Conservation (phyloP, 2,797 vertebrate species). For the Dromococcyx pavoninus region DNA sequence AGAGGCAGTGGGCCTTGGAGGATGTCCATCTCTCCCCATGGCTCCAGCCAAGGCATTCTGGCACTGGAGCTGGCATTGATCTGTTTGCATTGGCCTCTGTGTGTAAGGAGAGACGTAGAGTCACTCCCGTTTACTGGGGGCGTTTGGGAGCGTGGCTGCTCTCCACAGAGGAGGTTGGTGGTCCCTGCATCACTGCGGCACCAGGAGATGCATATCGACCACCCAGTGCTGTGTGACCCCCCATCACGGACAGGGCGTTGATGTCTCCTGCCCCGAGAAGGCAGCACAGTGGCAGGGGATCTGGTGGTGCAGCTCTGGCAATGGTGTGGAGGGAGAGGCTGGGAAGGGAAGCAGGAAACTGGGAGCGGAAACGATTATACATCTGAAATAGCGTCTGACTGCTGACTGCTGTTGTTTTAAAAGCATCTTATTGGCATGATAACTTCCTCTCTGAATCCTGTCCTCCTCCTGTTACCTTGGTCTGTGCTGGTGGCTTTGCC, state of each 20-base stretch:
- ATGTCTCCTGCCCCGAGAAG: not conserved
- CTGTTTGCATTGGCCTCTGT: accelerated
- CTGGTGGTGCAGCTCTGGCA: not conserved
- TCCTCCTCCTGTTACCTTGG: not conserved
- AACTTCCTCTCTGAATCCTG: not conserved
- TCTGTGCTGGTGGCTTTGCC: not conserved
- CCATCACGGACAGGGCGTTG: not conserved
- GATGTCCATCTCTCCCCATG: not conserved
- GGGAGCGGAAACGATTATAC: not conserved
- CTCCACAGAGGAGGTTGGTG: accelerated
- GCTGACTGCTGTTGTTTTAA: not conserved
- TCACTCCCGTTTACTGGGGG: accelerated
- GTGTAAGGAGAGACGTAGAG: accelerated
- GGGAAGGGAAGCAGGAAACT: too few species aligned
- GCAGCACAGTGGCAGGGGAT: not conserved
- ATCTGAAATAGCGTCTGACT: not conserved
- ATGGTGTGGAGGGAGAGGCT: not conserved
- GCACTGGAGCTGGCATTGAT: not conserved
- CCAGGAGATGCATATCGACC: not conserved
- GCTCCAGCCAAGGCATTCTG: not conserved
- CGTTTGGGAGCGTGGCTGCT: not conserved
- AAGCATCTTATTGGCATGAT: not conserved
- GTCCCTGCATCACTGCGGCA: accelerated
- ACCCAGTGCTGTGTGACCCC: too few species aligned
- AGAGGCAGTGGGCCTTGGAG: not conserved